Percentiles rank a stretch among this genome's conserved stretches.
Evolutionary conservation across 2,888 invertebrate genomes (phyloP).

Genomic region (Coleophora deauratella): DNA sequence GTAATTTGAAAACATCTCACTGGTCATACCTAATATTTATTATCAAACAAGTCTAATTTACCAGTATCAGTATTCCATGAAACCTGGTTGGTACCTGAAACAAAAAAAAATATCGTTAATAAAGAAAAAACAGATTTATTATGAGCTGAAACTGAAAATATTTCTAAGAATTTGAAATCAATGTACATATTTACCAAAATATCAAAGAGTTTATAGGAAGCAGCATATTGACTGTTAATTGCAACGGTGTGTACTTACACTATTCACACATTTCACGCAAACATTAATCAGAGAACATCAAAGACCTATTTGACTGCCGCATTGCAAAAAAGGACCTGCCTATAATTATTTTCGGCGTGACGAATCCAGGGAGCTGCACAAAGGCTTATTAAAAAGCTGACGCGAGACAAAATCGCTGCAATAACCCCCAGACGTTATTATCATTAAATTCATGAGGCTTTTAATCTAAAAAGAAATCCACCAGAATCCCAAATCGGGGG

Average conservation of each 20-base stretch:
- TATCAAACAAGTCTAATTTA: too few relatives aligned
- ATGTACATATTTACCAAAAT: neutral
- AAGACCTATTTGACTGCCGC: too few relatives aligned
- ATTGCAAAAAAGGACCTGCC: too few relatives aligned
- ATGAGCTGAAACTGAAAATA: neutral
- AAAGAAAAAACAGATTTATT: neutral
- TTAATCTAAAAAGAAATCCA: slow-evolving; percentile 73
- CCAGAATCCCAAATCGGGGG: slow-evolving; percentile 67
- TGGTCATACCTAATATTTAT: too few relatives aligned
- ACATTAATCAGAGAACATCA: too few relatives aligned
- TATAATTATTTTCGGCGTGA: slow-evolving; percentile 1
- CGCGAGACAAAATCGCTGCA: slow-evolving; percentile 46
- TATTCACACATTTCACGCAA: neutral
- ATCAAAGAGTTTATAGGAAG: neutral
- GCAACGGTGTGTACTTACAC: neutral
- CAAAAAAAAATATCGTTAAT: neutral
- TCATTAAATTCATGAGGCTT: slow-evolving; percentile 71
- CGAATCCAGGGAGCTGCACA: slow-evolving; percentile 12
- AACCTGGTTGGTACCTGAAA: neutral
- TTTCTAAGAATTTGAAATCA: too few relatives aligned
- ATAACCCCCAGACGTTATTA: slow-evolving; percentile 35
- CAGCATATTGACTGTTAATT: neutral
- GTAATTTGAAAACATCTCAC: too few relatives aligned
- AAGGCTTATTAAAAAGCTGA: slow-evolving; percentile 39
- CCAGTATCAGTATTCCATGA: too few relatives aligned